These are phyloP conservation scores for Andinoacara biseriatus DNA, from an alignment of 2,113 vertebrate species.

Conservation along the genomic window DNA sequence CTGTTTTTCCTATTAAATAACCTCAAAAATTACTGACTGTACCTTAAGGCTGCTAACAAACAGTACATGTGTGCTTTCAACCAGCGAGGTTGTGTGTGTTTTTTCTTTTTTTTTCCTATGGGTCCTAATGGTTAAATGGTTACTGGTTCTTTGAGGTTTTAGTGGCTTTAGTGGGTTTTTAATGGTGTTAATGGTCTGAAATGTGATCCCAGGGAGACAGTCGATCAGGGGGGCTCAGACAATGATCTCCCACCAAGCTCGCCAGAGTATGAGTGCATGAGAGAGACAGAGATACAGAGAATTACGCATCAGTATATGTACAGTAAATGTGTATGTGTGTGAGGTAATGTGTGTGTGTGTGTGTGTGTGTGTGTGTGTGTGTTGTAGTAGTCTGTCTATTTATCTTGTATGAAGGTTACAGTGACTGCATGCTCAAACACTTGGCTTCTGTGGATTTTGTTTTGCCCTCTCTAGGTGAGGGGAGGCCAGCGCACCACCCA, in stretches of 20 bases:
- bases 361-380: not conserved
- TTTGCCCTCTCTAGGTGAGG: slow-evolving; percentile 81
- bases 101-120: slow-evolving; percentile 48
- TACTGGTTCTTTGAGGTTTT: slow-evolving; percentile 78
- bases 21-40: no score
- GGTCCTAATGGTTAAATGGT: slow-evolving; percentile 77
- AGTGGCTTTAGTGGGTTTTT: slow-evolving; percentile 82
- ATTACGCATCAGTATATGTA: slow-evolving; percentile 54
- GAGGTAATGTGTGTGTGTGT: slow-evolving; percentile 20
- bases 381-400: not conserved
- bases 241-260: slow-evolving; percentile 65
- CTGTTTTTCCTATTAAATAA: no score
- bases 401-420: slow-evolving; percentile 52
- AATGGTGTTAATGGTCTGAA: slow-evolving; percentile 82
- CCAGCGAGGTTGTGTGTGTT: slow-evolving; percentile 1
- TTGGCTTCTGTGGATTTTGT: not conserved
- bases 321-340: slow-evolving; percentile 47
- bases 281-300: slow-evolving; percentile 33
- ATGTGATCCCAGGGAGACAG: slow-evolving; percentile 76
- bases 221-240: slow-evolving; percentile 73
- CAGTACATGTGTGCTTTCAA: not conserved
- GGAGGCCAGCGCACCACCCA: slow-evolving; percentile 89
- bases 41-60: slow-evolving; percentile 21
- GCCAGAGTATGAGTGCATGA: slow-evolving; percentile 43
- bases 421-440: not conserved